These are phyloP conservation scores for Nebria brevicollis DNA, from an alignment of 2,888 invertebrate species.

Conservation along the genomic window DNA sequence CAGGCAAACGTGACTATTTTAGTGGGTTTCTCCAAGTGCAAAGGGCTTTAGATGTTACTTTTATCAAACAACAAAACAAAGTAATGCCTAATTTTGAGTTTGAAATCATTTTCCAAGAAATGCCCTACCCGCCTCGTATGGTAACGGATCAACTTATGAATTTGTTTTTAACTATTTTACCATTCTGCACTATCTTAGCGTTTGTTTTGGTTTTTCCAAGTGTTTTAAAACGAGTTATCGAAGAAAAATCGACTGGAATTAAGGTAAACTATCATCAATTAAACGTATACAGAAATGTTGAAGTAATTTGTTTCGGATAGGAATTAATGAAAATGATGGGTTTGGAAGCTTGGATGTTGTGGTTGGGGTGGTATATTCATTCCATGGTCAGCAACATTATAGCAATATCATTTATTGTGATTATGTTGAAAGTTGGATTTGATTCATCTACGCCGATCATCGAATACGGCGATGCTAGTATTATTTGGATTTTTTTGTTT, in stretches of 20 bases:
- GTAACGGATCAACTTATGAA: slow-evolving; percentile 54
- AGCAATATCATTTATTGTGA: slow-evolving; percentile 68
- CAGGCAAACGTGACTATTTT: slow-evolving; percentile 62
- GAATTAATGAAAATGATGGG: slow-evolving; percentile 96
- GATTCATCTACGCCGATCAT: slow-evolving; percentile 70
- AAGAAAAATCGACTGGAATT: slow-evolving; percentile 70
- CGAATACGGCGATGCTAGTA: slow-evolving; percentile 71
- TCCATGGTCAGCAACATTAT: slow-evolving; percentile 75
- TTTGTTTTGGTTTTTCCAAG: slow-evolving; percentile 67
- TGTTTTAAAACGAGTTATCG: slow-evolving; percentile 67
- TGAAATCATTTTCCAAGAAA: slow-evolving; percentile 64
- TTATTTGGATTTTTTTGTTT: slow-evolving; percentile 76
- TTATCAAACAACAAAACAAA: slow-evolving; percentile 59
- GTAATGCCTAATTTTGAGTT: slow-evolving; percentile 34
- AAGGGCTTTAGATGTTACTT: slow-evolving; percentile 70
- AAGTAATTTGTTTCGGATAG: slow-evolving; percentile 61
- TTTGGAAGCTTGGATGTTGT: slow-evolving; percentile 82
- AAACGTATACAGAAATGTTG: too few species aligned
- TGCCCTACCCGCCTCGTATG: slow-evolving; percentile 66
- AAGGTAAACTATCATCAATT: slow-evolving; percentile 60
- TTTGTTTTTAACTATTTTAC: slow-evolving; percentile 59
- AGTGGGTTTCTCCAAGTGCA: slow-evolving; percentile 68
- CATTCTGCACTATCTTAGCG: slow-evolving; percentile 61
- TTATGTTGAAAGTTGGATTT: slow-evolving; percentile 69
- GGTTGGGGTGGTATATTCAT: slow-evolving; percentile 87